Evolutionary conservation across 2,888 invertebrate species (phyloP).

Genomic region (Labia minor): DNA sequence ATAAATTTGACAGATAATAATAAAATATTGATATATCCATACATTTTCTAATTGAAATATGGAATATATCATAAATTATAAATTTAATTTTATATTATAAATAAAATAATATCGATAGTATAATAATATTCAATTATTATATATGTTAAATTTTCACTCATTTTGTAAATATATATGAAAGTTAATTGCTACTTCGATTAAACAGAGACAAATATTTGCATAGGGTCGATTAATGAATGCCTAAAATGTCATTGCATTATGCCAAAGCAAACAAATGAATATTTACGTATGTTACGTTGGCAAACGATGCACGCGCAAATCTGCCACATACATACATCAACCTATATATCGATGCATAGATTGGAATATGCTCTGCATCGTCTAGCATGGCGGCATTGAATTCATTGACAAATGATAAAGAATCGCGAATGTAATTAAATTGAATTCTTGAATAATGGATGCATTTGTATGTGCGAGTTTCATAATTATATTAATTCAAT

Average conservation of each 20-base stretch:
- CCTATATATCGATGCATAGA: neutral
- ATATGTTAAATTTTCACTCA: no score
- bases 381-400: conserved; percentile 8
- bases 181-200: neutral
- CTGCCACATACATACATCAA: neutral
- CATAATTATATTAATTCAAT: neutral
- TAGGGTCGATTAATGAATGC: conserved; percentile 6
- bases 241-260: conserved; percentile 1
- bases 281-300: conserved; percentile 5
- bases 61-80: no score
- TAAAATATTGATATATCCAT: no score
- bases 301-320: neutral
- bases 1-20: no score
- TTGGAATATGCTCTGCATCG: conserved; percentile 5
- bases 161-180: no score
- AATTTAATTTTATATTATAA: no score
- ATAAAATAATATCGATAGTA: no score
- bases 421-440: conserved; percentile 7
- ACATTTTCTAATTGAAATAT: no score
- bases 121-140: no score
- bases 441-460: neutral
- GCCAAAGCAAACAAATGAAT: conserved; percentile 7
- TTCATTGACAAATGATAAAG: neutral
- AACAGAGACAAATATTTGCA: conserved; percentile 3
- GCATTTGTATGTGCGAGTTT: neutral